These are phyloP conservation scores for Cyanoderma ruficeps DNA, from an alignment of 2,113 vertebrate genomes.

Conservation along the genomic window DNA sequence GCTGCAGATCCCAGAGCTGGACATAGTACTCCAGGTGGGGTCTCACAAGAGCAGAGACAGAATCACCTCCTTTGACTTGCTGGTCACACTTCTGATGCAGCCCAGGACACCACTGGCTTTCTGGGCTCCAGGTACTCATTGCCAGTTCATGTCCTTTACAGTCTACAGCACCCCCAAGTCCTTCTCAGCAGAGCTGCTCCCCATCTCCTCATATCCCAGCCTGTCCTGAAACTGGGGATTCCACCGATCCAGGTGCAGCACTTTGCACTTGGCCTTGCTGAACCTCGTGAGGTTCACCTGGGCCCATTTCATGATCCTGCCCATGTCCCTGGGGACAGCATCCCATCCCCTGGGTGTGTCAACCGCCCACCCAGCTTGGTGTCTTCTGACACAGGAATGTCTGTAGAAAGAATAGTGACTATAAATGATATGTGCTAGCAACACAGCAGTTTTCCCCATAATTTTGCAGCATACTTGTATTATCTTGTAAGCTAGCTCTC, in stretches of 20 bases:
- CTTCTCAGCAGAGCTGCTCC: neutral
- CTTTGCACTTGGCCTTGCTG: neutral
- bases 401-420: neutral
- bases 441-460: neutral
- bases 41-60: neutral
- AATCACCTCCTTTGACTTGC: neutral
- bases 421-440: neutral
- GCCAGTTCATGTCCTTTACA: neutral
- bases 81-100: neutral
- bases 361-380: neutral
- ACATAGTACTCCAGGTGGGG: neutral
- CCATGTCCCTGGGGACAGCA: rapidly evolving
- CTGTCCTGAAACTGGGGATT: neutral
- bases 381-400: neutral
- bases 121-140: neutral
- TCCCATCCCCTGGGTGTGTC: neutral
- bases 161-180: neutral
- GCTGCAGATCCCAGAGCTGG: neutral
- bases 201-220: neutral
- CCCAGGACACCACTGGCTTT: neutral
- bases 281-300: neutral
- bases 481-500: rapidly evolving
- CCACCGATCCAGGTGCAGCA: rapidly evolving
- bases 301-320: neutral
- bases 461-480: neutral